Conservation (phyloP, 2,113 vertebrate genomes). For the Cavia porcellus region DNA sequence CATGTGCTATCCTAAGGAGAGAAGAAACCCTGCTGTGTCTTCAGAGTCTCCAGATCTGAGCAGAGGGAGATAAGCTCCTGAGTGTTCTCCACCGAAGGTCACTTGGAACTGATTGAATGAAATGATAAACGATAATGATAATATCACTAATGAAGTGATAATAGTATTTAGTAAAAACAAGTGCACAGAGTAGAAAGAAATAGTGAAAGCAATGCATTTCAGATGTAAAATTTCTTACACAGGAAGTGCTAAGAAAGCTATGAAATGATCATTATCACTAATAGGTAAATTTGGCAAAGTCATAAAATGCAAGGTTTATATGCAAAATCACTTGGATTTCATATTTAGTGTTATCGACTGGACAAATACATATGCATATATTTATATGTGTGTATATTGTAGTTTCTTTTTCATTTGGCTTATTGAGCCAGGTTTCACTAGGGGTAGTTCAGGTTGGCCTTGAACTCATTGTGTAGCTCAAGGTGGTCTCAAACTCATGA, state of each 20-base stretch:
- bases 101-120: neutral
- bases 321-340: neutral
- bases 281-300: neutral
- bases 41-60: neutral
- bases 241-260: slow-evolving; percentile 2
- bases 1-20: neutral
- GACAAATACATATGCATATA: neutral
- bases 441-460: neutral
- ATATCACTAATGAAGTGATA: neutral
- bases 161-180: neutral
- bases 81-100: neutral
- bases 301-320: neutral
- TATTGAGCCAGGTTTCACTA: neutral
- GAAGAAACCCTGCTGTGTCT: neutral
- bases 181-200: neutral
- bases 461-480: neutral
- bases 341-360: neutral
- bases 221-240: neutral
- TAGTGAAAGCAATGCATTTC: neutral
- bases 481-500: neutral
- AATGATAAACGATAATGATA: neutral
- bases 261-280: neutral
- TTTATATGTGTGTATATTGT: neutral
- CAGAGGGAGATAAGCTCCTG: neutral
- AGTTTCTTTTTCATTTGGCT: neutral